A percentile compares a stretch with the other conserved stretches of the same genome.
phyloP scores from a whole-genome alignment of 2,888 invertebrate genomes.

The Eristalis arbustorum region DNA sequence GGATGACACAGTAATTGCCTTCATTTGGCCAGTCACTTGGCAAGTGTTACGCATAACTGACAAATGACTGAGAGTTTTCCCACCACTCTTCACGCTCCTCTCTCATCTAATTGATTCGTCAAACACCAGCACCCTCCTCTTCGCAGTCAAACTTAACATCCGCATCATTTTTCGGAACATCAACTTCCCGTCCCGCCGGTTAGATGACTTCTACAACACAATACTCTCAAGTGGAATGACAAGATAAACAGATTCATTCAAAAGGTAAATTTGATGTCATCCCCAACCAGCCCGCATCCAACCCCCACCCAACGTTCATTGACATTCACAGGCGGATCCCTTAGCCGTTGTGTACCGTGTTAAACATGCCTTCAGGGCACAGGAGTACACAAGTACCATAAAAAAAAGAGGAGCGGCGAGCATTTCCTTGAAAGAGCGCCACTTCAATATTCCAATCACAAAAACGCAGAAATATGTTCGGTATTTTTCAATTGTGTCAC shows the following conservation, averaged over 20 bases:
- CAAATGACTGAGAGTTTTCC: not conserved
- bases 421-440: not conserved
- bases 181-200: not conserved
- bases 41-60: not conserved
- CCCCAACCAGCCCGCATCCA: not conserved
- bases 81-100: not conserved
- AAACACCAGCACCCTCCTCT: not conserved
- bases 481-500: conserved; percentile 52
- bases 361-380: conserved; percentile 17
- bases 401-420: not conserved
- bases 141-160: not conserved
- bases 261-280: conserved; percentile 47
- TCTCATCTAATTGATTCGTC: not conserved
- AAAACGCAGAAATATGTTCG: conserved; percentile 56
- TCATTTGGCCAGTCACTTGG: not conserved
- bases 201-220: not conserved
- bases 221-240: conserved; percentile 20
- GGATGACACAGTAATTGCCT: not conserved
- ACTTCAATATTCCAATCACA: conserved; percentile 53
- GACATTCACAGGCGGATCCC: conserved; percentile 25
- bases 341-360: conserved; percentile 35
- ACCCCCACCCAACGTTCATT: conserved; percentile 33
- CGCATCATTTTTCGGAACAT: not conserved
- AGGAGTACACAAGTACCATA: not conserved
- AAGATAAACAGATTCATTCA: conserved; percentile 55